Percentiles rank a stretch among this genome's conserved stretches.
Conservation (phyloP, 2,113 vertebrate genomes). For the Ploceus nigricollis region DNA sequence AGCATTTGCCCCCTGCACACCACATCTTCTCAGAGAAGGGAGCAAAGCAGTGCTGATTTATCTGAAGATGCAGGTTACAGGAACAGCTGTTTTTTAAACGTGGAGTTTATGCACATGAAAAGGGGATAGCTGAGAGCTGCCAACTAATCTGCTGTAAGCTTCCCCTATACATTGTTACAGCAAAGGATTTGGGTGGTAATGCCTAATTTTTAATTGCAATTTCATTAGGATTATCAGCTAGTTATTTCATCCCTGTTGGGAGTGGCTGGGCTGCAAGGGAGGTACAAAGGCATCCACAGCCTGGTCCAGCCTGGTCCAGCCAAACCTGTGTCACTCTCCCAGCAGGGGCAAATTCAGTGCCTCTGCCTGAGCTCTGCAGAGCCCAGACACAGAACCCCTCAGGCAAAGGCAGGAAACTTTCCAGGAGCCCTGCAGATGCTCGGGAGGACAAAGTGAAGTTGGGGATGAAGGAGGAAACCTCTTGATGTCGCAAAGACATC, state of each 20-base stretch:
- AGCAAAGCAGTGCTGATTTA: background rate
- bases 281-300: background rate
- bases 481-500: background rate
- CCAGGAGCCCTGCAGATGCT: background rate
- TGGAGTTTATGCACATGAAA: background rate
- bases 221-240: constrained; percentile 8
- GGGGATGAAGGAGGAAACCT: background rate
- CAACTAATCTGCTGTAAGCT: background rate
- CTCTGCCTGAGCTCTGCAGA: background rate
- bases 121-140: background rate
- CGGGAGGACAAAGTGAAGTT: background rate
- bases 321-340: rapidly evolving
- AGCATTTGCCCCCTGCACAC: background rate
- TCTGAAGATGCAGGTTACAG: background rate
- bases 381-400: background rate
- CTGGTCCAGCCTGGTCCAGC: background rate
- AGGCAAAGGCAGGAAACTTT: background rate
- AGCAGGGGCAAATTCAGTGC: rapidly evolving
- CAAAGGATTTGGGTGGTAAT: background rate
- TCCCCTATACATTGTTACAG: background rate
- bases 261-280: background rate
- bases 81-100: background rate
- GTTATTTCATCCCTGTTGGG: background rate
- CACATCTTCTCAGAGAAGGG: background rate
- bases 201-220: background rate